phyloP scores from a whole-genome alignment of 1,140 invertebrate species.

The Drosophila quadrilineata region DNA sequence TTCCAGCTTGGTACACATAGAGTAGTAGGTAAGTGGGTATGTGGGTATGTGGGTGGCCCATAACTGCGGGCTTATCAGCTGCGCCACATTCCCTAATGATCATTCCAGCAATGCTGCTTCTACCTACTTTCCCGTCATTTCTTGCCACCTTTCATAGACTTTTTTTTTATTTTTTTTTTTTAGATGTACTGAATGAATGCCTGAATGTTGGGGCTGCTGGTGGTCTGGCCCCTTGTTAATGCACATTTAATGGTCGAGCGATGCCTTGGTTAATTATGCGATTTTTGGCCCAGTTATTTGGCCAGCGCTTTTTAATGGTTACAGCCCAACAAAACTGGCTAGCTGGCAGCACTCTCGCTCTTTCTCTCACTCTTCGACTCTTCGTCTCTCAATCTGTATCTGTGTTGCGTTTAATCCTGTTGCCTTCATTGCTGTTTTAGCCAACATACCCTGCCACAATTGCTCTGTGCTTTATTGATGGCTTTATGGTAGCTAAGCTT shows the following conservation, averaged over 20 bases:
- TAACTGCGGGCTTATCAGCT: constrained; percentile 48
- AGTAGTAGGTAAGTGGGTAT: not conserved
- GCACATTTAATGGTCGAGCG: constrained; percentile 58
- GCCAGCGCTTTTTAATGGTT: constrained; percentile 60
- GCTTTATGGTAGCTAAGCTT: constrained; percentile 54
- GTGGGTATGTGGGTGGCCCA: not conserved
- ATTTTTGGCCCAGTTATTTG: constrained; percentile 71
- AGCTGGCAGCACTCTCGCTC: not conserved
- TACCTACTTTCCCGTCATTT: too few relatives aligned
- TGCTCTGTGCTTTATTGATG: constrained; percentile 65
- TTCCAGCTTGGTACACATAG: too few relatives aligned
- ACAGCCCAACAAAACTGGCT: not conserved
- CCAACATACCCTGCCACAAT: constrained; percentile 3
- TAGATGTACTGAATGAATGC: too few relatives aligned
- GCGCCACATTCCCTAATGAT: constrained; percentile 33
- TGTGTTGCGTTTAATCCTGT: not conserved
- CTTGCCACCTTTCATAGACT: too few relatives aligned
- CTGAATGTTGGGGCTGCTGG: too few relatives aligned
- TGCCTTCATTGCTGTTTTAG: not conserved
- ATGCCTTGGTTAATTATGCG: constrained; percentile 66
- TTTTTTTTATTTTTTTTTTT: too few relatives aligned
- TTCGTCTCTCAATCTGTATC: not conserved
- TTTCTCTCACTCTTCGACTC: not conserved
- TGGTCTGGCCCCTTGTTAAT: constrained; percentile 27
- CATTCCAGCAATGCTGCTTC: too few relatives aligned